Evolutionary conservation across 2,888 invertebrate species (phyloP).

Genomic region (Macrosoma leucophasiata): DNA sequence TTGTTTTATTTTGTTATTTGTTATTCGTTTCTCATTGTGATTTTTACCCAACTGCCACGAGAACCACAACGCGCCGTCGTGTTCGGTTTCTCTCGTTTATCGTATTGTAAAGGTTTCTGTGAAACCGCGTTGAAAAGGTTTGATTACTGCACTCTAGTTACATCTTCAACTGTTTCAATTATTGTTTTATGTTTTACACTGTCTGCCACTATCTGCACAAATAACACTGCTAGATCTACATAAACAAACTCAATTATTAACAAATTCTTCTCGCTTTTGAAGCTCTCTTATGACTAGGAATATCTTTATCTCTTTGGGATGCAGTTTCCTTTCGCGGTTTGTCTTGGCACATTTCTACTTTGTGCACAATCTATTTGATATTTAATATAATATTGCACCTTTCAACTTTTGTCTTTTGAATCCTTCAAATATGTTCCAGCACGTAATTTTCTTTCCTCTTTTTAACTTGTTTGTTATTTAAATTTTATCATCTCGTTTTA

Average conservation of each 20-base stretch:
- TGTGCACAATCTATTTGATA: conserved; percentile 32
- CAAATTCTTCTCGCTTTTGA: conserved; percentile 34
- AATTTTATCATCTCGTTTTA: too few species aligned
- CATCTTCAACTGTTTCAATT: conserved; percentile 27
- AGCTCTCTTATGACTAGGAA: conserved; percentile 28
- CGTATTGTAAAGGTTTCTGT: conserved; percentile 53
- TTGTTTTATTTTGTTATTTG: conserved; percentile 51
- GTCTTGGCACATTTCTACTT: conserved; percentile 32
- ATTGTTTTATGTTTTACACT: conserved; percentile 21
- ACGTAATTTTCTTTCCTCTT: too few species aligned
- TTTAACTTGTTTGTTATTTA: too few species aligned
- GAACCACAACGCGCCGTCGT: conserved; percentile 61
- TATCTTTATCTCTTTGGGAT: too few species aligned
- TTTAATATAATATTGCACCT: conserved; percentile 23
- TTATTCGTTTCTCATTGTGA: conserved; percentile 64
- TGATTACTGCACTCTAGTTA: conserved; percentile 52
- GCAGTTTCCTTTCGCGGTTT: conserved; percentile 34
- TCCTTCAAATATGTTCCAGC: conserved; percentile 16
- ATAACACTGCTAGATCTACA: conserved; percentile 51
- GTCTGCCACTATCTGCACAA: conserved; percentile 44
- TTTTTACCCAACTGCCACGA: conserved; percentile 65
- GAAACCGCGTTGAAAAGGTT: conserved; percentile 60
- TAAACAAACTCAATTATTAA: conserved; percentile 34
- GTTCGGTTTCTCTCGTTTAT: conserved; percentile 55
- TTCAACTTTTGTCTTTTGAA: conserved; percentile 11